Evolutionary conservation across 2,888 invertebrate genomes (phyloP).

Genomic region (Ditula angustiorana): DNA sequence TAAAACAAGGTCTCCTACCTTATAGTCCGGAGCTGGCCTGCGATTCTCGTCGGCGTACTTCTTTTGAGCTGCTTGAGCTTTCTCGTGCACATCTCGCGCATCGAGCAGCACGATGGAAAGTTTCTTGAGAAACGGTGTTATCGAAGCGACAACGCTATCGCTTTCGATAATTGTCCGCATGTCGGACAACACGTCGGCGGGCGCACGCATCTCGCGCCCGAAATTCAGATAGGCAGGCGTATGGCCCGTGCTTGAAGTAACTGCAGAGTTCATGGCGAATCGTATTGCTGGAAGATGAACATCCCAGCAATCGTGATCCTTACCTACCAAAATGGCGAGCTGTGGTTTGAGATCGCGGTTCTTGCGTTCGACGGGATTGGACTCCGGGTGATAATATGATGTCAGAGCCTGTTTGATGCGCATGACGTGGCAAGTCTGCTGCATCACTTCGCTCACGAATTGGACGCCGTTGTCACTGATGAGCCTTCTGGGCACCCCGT

Average conservation of each 20-base stretch:
- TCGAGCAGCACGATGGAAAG: not conserved
- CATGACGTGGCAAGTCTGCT: not conserved
- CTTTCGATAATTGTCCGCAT: not conserved
- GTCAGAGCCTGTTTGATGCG: not conserved
- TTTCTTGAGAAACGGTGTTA: not conserved
- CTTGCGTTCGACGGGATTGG: not conserved
- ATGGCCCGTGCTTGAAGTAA: too few species aligned
- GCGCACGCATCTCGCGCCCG: too few species aligned
- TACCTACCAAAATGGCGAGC: not conserved
- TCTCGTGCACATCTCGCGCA: too few species aligned
- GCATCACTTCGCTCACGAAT: too few species aligned
- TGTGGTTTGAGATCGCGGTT: not conserved
- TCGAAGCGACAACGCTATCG: not conserved
- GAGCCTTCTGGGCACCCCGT: not conserved
- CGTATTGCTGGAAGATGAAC: too few species aligned
- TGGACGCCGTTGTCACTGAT: not conserved
- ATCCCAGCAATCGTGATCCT: not conserved
- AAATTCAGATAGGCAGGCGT: not conserved
- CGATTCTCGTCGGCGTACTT: too few species aligned
- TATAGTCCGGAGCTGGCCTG: too few species aligned
- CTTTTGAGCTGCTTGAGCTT: too few species aligned
- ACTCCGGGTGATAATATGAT: not conserved
- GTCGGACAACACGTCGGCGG: not conserved
- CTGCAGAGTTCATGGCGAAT: too few species aligned
- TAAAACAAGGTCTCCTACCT: too few species aligned